Percentiles rank a stretch among this genome's conserved stretches.
Conservation (phyloP, 2,113 vertebrate species). For the Rhinopomastus cyanomelas region DNA sequence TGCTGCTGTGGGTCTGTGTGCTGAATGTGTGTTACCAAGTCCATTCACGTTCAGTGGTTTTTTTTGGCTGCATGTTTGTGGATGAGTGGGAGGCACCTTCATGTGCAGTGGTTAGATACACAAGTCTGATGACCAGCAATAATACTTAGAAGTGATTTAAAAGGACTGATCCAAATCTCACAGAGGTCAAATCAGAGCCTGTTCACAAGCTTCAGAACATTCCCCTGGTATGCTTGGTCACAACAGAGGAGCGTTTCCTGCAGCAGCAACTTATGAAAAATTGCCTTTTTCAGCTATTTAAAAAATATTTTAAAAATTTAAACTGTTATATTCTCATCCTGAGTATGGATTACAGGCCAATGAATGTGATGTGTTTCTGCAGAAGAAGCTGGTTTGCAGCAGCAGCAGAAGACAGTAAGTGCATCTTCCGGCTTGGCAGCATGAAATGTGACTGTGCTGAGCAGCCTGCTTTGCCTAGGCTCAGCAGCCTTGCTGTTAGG, state of each 20-base stretch:
- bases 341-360: neutral
- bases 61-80: neutral
- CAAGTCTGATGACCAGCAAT: neutral
- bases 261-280: neutral
- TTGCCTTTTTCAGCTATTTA: neutral
- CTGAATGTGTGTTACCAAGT: neutral
- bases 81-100: neutral
- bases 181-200: neutral
- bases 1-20: neutral
- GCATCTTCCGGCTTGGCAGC: neutral
- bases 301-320: neutral
- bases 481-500: neutral
- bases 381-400: neutral
- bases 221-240: neutral
- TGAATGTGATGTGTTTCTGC: neutral
- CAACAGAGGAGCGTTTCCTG: neutral
- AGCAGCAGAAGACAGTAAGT: neutral
- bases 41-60: neutral
- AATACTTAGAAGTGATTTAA: neutral
- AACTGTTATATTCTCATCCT: neutral
- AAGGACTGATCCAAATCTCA: neutral
- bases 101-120: neutral
- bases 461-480: neutral
- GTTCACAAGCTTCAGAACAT: neutral
- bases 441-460: neutral